These are phyloP conservation scores for Capitulum mitella DNA, from an alignment of 2,888 invertebrate genomes.

Conservation along the genomic window DNA sequence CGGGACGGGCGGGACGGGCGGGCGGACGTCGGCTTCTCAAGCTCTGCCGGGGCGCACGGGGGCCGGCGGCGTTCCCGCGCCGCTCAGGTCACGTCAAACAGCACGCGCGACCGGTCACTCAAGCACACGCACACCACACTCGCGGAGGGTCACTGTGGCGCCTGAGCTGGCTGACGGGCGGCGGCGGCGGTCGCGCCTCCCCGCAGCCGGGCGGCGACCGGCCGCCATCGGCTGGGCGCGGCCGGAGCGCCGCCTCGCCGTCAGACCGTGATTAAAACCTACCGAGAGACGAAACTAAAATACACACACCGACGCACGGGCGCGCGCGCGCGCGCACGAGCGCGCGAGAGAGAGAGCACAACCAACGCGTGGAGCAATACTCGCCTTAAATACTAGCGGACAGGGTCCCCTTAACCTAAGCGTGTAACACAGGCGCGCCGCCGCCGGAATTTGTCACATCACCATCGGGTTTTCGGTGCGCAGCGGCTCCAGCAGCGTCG, in stretches of 20 bases:
- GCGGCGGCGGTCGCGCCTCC: not conserved
- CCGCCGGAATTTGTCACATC: not conserved
- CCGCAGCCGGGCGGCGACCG: too few species aligned
- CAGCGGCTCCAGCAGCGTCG: not conserved
- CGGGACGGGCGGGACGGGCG: not conserved
- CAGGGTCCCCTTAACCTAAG: not conserved
- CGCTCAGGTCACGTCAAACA: not conserved
- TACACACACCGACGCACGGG: not conserved
- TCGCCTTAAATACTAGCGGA: constrained; percentile 12
- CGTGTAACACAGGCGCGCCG: not conserved
- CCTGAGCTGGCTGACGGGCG: too few species aligned
- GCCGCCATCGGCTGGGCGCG: too few species aligned
- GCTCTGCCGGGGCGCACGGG: too few species aligned
- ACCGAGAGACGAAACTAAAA: not conserved
- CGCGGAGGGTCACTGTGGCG: too few species aligned
- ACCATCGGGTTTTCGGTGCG: not conserved
- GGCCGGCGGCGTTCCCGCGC: not conserved
- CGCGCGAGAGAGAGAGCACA: too few species aligned
- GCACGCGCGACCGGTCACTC: not conserved
- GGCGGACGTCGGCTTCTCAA: not conserved
- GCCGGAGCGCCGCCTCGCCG: too few species aligned
- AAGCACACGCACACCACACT: too few species aligned
- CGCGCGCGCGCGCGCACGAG: too few species aligned
- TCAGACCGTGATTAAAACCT: too few species aligned
- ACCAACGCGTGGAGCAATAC: not conserved